Conservation (phyloP, 2,888 invertebrate species). For the Octonoba sinensis region DNA sequence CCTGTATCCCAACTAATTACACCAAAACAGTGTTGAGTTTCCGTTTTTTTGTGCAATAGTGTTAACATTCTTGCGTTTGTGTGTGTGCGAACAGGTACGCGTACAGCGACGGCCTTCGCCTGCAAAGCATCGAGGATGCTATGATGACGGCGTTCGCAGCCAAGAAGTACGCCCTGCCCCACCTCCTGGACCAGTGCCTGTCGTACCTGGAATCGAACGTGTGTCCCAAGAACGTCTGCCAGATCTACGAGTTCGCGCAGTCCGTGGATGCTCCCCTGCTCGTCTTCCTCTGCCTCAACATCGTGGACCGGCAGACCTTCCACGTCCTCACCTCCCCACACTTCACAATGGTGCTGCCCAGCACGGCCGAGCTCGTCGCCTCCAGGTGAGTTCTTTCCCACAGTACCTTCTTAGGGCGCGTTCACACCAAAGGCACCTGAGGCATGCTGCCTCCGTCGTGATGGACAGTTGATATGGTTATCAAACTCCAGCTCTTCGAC, state of each 20-base stretch:
- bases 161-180: slow-evolving; percentile 67
- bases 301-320: slow-evolving; percentile 67
- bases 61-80: too few relatives aligned
- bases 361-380: slow-evolving; percentile 58
- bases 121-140: slow-evolving; percentile 67
- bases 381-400: too few relatives aligned
- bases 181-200: slow-evolving; percentile 67
- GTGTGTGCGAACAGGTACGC: slow-evolving; percentile 64
- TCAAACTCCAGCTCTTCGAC: too few relatives aligned
- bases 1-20: too few relatives aligned
- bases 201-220: slow-evolving; percentile 67
- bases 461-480: too few relatives aligned
- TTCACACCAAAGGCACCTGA: too few relatives aligned
- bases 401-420: too few relatives aligned
- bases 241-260: slow-evolving; percentile 67
- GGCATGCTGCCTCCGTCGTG: too few relatives aligned
- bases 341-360: slow-evolving; percentile 51
- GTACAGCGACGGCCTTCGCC: slow-evolving; percentile 67
- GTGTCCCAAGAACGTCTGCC: slow-evolving; percentile 66
- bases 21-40: too few relatives aligned
- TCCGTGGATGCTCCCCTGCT: slow-evolving; percentile 67
- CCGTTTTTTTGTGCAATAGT: too few relatives aligned
- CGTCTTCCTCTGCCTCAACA: slow-evolving; percentile 67
- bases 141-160: slow-evolving; percentile 68
- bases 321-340: slow-evolving; percentile 66